phyloP scores from a whole-genome alignment of 2,888 invertebrate species.

The Euspilapteryx auroguttella region DNA sequence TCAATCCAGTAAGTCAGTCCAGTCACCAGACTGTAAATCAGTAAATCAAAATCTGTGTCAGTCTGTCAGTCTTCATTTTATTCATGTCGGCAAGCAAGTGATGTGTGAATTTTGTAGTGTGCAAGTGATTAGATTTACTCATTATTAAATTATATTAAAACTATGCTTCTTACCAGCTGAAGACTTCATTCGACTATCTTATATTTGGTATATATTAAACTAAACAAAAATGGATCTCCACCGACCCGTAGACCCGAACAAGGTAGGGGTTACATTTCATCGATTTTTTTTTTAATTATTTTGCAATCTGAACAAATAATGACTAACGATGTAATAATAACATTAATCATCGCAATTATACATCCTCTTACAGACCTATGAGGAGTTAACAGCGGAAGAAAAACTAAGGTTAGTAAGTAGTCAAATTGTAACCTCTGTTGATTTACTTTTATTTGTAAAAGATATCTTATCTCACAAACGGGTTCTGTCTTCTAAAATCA shows the following conservation, averaged over 20 bases:
- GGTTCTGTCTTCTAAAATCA: too few relatives aligned
- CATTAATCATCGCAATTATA: constrained; percentile 3
- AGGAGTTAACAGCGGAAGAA: constrained; percentile 75
- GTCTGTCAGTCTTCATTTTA: too few relatives aligned
- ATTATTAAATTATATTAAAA: too few relatives aligned
- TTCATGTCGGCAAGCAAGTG: too few relatives aligned
- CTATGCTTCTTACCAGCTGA: too few relatives aligned
- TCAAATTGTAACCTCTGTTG: not conserved
- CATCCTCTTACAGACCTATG: constrained; percentile 64
- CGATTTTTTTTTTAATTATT: constrained; percentile 4
- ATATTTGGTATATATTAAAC: too few relatives aligned
- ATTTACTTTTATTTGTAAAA: constrained; percentile 1
- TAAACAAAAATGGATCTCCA: constrained; percentile 53
- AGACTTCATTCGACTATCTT: too few relatives aligned
- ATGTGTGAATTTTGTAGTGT: too few relatives aligned
- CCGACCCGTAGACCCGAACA: constrained; percentile 46
- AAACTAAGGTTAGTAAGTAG: constrained; percentile 64
- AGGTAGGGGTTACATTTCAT: constrained; percentile 20
- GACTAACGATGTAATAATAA: constrained; percentile 1
- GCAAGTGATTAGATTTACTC: too few relatives aligned
- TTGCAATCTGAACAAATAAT: not conserved
- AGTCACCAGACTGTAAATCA: too few relatives aligned
- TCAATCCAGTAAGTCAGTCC: too few relatives aligned
- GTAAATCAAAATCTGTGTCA: too few relatives aligned
- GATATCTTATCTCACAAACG: not conserved